Evolutionary conservation across 2,888 invertebrate species (phyloP), one percentile per base, ranked within the genome.

Genomic region (Anorthoa munda): DNA sequence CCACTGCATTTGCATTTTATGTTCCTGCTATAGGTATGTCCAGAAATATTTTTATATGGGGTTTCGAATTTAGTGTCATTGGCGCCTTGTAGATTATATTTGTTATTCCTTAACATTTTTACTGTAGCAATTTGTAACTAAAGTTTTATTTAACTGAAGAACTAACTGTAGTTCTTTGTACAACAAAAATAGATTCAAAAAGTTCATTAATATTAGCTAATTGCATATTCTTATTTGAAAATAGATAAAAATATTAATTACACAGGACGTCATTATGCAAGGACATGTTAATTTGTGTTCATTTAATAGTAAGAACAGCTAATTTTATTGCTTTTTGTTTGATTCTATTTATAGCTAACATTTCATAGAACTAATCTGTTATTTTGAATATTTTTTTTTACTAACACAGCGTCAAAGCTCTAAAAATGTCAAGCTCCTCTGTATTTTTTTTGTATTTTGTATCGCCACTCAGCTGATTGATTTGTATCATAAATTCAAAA

Each of bases 201-300:
- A 48, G 45, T 23, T 64, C 21, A 15, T n/a, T 15, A 61, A 51
- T 63, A 46, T 51, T 46, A 63, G 12, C 5, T 13, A 39, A 48
- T 21, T 72, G 51, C 60, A 64, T 17, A 60, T 51, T 26, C 39
- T 45, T 21, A 61, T 81, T 77, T 77, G 18, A 55, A 83, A 74
- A 59, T 65, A 50, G 18, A 53, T 66, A 66, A 56, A 78, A 68
- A 66, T 66, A 53, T 46, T 51, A 78, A 79, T 69, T 61, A 65
- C 45, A 60, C 21, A 31, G n/a, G 63, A 79, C 60, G 21, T 75
- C 59, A 77, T 72, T 60, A 56, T 46, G 59, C 76, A 80, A 83
- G 81, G 70, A 68, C 61, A 83, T 69, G 31, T 48, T 76, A 76
- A 71, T 76, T 72, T 82, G 73, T 81, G 65, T 71, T 65, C 56